Evolutionary conservation across 2,113 vertebrate genomes (phyloP), one percentile per base, ranked within the genome.

Genomic region (Corythornis vintsioides): DNA sequence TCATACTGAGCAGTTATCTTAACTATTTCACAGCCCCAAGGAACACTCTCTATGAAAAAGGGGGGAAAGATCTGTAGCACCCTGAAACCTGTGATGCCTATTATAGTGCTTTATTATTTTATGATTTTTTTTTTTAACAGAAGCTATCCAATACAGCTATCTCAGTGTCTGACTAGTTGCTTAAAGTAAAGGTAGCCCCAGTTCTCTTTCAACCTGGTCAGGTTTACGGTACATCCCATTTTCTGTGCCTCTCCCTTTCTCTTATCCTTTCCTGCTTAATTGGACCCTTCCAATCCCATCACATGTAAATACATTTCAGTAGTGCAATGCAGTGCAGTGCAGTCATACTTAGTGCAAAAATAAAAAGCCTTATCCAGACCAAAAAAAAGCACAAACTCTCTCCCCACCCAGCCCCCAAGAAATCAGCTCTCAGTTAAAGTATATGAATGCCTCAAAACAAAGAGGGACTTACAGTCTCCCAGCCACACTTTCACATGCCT

Each of bases 311-410:
- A 97, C 96, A 95, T 97, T 97, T 98, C 97, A 98, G 97, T 98
- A 98, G 98, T 98, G 98, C 98, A 98, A 97, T 96, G 95, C 97
- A 98, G 96, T 98, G 95, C 95, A 96, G 95, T 96, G 97, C 97
- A 98, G 96, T 98, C 97, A 96, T 94, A 97, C 95, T 97, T 98
- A 98, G 97, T 98, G 98, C 96, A 98, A 98, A 98, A 97, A 96
- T 94, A 96, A 97, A 96, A 95, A 96, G 91, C 92, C 96, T 95
- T 94, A 95, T 89, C 93, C 81, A 97, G 94, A 97, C 95, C 93
- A 95, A 97, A 94, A 91, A 91, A 91, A 96, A 97, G 95, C 83
- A 94, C 94, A 97, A 92, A 92, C 87, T 91, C 91, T 94, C 91
- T 67, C 38, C 75, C 94, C 84, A 79, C 35, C 88, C 88, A 67